Conservation (phyloP, 2,113 vertebrate species). For the Gasterosteus aculeatus region DNA sequence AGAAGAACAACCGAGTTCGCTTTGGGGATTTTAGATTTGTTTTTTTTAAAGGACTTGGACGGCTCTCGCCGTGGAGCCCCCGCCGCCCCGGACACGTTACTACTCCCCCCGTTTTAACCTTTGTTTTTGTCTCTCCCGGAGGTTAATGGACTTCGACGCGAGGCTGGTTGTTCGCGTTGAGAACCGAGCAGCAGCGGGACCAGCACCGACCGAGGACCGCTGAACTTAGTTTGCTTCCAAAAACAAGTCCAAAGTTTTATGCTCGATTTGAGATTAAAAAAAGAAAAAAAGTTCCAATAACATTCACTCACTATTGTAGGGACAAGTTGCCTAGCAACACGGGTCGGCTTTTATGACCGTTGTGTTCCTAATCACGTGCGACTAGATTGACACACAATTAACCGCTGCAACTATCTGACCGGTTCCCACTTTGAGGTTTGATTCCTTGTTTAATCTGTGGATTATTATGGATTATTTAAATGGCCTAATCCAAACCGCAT, state of each 20-base stretch:
- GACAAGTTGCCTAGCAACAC: neutral
- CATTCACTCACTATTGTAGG: neutral
- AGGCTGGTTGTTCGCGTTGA: slow-evolving; percentile 11
- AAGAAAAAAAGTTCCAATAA: slow-evolving; percentile 43
- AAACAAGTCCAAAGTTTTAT: slow-evolving; percentile 56
- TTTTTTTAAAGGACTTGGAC: neutral
- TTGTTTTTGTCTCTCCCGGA: neutral
- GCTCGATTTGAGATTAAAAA: neutral
- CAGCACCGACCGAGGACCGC: slow-evolving; percentile 39
- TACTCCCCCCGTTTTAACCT: neutral
- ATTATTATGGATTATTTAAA: slow-evolving; percentile 66
- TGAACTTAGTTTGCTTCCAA: slow-evolving; percentile 1
- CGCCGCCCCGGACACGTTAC: neutral
- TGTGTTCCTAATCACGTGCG: neutral
- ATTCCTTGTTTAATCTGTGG: slow-evolving; percentile 36
- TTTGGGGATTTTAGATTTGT: slow-evolving; percentile 33
- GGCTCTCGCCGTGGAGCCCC: neutral
- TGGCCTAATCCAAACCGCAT: slow-evolving; percentile 37
- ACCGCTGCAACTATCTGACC: neutral
- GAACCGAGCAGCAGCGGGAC: neutral
- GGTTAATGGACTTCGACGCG: slow-evolving; percentile 6
- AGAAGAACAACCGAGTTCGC: slow-evolving; percentile 28
- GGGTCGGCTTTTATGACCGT: neutral
- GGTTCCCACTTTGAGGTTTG: neutral
- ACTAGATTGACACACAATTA: neutral